These are phyloP conservation scores for Crypturellus tataupa DNA, from an alignment of 2,797 vertebrate species.

Conservation along the genomic window DNA sequence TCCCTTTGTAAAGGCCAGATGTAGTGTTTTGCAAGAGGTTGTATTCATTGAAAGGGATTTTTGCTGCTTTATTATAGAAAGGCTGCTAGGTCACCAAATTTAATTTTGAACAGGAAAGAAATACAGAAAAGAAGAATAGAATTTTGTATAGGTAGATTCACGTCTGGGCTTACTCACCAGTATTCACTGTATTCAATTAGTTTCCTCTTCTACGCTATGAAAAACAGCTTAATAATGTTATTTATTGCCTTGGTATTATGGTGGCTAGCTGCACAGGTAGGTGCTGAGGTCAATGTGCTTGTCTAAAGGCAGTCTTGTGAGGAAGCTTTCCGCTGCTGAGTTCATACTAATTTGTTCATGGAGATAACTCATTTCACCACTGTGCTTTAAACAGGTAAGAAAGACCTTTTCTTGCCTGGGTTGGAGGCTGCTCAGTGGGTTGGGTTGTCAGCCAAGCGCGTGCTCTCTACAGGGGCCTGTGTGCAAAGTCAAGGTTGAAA, in stretches of 20 bases:
- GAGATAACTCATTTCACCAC: conserved; percentile 35
- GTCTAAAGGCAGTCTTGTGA: background rate
- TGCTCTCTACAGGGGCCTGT: conserved; percentile 14
- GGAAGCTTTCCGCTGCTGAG: background rate
- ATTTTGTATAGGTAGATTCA: background rate
- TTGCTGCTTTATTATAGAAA: background rate
- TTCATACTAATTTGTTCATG: conserved; percentile 41
- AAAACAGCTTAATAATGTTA: background rate
- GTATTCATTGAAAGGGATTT: background rate
- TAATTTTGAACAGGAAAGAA: background rate
- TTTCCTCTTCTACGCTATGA: background rate
- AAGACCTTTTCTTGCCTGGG: background rate
- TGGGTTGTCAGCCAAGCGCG: conserved; percentile 21
- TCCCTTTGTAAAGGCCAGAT: background rate
- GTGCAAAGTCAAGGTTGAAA: conserved; percentile 65
- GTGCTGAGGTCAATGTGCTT: background rate
- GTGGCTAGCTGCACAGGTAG: background rate
- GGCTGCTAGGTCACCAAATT: background rate
- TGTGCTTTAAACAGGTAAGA: background rate
- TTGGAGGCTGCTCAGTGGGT: conserved; percentile 24
- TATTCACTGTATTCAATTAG: background rate
- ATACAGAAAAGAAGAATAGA: background rate
- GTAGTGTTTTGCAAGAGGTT: background rate
- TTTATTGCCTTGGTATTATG: background rate
- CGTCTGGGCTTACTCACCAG: background rate